Conservation (phyloP, 2,888 invertebrate genomes). For the Polietes domitor region DNA sequence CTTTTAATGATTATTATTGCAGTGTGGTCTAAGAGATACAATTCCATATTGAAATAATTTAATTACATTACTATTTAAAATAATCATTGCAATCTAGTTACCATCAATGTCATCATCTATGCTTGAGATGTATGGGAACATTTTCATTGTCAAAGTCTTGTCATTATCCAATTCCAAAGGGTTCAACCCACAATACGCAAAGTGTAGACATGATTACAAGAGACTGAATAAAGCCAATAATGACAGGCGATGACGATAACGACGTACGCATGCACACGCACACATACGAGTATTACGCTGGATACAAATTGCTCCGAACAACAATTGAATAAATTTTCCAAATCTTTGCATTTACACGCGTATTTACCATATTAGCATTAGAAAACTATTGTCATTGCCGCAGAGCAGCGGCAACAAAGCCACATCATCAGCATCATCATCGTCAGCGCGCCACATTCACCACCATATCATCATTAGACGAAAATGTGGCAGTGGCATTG, state of each 20-base stretch:
- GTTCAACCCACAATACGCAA: conserved; percentile 9
- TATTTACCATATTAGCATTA: conserved; percentile 76
- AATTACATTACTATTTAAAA: too few relatives aligned
- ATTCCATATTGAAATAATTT: too few relatives aligned
- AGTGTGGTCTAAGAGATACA: too few relatives aligned
- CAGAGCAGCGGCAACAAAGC: conserved; percentile 21
- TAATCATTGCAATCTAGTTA: too few relatives aligned
- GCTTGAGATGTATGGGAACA: neutral
- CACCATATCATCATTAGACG: neutral
- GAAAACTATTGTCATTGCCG: conserved; percentile 62
- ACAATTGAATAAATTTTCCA: conserved; percentile 80
- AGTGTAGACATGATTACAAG: conserved; percentile 52
- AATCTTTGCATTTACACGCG: conserved; percentile 75
- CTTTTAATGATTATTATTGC: too few relatives aligned
- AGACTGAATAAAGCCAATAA: conserved; percentile 51
- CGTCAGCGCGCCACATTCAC: neutral
- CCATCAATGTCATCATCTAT: too few relatives aligned
- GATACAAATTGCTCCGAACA: conserved; percentile 52
- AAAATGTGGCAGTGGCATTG: neutral
- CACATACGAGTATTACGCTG: neutral
- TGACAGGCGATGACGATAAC: conserved; percentile 26
- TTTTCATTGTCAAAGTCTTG: neutral
- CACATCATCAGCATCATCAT: neutral
- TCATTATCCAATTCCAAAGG: conserved; percentile 21
- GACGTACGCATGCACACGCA: conserved; percentile 3